Evolutionary conservation across 2,888 invertebrate genomes (phyloP), one percentile per base, ranked within the genome.

Genomic region (Brachypterus glaber): DNA sequence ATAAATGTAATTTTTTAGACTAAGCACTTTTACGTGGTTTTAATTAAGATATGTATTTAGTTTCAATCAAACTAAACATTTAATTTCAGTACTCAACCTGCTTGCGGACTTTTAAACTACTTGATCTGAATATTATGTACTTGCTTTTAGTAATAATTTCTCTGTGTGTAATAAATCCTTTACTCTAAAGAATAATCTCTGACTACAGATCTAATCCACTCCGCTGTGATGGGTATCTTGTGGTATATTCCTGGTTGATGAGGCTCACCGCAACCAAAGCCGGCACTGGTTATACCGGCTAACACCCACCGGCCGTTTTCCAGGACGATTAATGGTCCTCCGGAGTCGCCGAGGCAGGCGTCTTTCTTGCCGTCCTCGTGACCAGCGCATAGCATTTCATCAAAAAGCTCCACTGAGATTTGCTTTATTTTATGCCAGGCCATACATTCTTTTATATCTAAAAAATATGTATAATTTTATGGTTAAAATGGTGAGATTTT

Each of bases 211-310:
- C 70, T 69, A 39, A 83, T 82, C 83, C 83, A 84, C 43, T 70
- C 68, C 15, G 77, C 68, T 3, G 82, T 82, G 51, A 76, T 72
- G 49, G 77, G 74, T 2, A 88, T 78, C 57, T 82, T 83, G 62
- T 88, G 87, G 64, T 88, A 88, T 51, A 88, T 88, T 17, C 87
- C 87, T 0, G 88, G 87, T 62, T 88, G 88, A 54, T 83, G 80
- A 55, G 85, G 82, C 9, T 86, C 83, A 0, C 86, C 87, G 57
- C 87, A 88, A 31, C 87, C 87, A 59, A 87, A 88, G 4, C 88
- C 88, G 0, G 87, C 87, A 16, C 86, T 86, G 0, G 84, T 87
- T 45, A 88, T 86, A 9, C 88, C 88, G 3, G 78, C 82, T 8
- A 88, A 66, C 39, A 81, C 81, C 72, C 81, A 88, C n/a, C 48